Evolutionary conservation across 2,113 vertebrate species (phyloP).

Genomic region (Cercopithecus mona): DNA sequence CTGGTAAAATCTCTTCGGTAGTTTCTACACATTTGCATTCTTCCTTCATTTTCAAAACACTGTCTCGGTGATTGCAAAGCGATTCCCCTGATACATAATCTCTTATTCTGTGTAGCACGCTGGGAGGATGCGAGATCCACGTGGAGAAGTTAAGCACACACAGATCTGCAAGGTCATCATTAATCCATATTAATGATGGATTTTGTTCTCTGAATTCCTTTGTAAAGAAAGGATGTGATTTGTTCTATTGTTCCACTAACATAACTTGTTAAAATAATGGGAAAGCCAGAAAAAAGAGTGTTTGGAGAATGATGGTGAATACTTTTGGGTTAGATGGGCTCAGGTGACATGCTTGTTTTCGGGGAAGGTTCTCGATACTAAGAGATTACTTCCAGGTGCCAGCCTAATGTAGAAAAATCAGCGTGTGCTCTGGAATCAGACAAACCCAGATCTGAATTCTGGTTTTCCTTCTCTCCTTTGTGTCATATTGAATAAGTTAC

Average conservation of each 20-base stretch:
- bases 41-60: constrained; percentile 47
- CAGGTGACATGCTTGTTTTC: neutral
- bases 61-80: neutral
- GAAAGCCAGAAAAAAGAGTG: neutral
- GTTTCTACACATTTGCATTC: constrained; percentile 54
- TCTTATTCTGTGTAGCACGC: neutral
- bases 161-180: constrained; percentile 33
- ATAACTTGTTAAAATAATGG: neutral
- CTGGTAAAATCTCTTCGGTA: constrained; percentile 25
- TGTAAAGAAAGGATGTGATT: neutral
- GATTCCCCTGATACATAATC: neutral
- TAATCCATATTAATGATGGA: neutral
- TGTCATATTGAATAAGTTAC: neutral
- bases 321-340: neutral
- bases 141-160: neutral
- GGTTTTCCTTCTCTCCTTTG: neutral
- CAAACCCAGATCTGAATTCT: neutral
- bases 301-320: neutral
- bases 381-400: neutral
- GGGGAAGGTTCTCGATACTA: neutral
- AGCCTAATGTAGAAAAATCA: neutral
- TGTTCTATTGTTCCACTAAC: neutral
- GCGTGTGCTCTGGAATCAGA: fast-evolving
- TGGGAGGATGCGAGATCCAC: neutral
- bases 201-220: neutral